Percentiles rank a stretch among this genome's conserved stretches.
Conservation (phyloP, 2,888 invertebrate genomes). For the Drosophila barbarae region DNA sequence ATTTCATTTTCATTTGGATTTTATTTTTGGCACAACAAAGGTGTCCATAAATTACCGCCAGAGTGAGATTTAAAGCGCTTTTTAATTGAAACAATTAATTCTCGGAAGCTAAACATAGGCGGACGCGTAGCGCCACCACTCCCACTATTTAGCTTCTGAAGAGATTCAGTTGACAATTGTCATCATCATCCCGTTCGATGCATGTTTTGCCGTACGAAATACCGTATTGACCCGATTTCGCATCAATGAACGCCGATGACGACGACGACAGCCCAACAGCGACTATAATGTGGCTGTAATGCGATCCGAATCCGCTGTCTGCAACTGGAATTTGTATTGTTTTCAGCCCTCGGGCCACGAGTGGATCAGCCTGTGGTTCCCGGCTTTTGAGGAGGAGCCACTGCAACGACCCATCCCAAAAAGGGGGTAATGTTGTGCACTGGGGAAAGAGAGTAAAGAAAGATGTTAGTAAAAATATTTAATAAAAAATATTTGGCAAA, state of each 20-base stretch:
- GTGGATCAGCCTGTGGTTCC: constrained; percentile 26
- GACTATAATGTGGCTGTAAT: constrained; percentile 37
- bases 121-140: constrained; percentile 1
- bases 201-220: constrained; percentile 46
- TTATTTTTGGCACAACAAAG: constrained; percentile 6
- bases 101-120: constrained; percentile 24
- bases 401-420: constrained; percentile 15
- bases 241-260: constrained; percentile 44
- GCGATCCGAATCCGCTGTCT: constrained; percentile 49
- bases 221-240: constrained; percentile 74
- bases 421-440: constrained; percentile 1
- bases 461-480: background rate
- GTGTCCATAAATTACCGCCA: constrained; percentile 47
- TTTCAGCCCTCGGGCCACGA: constrained; percentile 31
- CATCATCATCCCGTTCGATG: constrained; percentile 43
- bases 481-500: background rate
- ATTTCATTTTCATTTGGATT: constrained; percentile 18
- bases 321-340: constrained; percentile 43
- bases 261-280: constrained; percentile 6
- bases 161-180: constrained; percentile 55
- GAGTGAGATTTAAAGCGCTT: constrained; percentile 10
- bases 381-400: constrained; percentile 17
- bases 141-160: constrained; percentile 17
- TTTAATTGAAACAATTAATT: constrained; percentile 49
- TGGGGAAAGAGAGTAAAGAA: background rate